These are phyloP conservation scores for Acleris laterana DNA, from an alignment of 2,888 invertebrate species.

Conservation along the genomic window DNA sequence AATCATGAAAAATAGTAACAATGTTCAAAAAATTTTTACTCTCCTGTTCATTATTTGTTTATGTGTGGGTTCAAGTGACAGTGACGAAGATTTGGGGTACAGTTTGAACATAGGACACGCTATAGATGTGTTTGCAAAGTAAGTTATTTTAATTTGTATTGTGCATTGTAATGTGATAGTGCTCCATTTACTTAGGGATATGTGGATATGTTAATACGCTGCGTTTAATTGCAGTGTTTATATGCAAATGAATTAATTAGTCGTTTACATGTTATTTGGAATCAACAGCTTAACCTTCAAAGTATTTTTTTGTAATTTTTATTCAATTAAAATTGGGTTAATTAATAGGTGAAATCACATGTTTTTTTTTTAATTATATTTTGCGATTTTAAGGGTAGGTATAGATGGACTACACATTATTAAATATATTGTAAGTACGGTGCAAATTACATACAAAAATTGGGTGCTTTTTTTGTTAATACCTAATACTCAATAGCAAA, in stretches of 20 bases:
- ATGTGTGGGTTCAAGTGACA: conserved; percentile 55
- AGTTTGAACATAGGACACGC: conserved; percentile 73
- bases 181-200: conserved; percentile 25
- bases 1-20: conserved; percentile 41
- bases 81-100: conserved; percentile 69
- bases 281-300: neutral
- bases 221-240: neutral
- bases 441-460: too few species aligned
- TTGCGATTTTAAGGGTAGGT: too few species aligned
- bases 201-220: conserved; percentile 14
- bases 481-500: too few species aligned
- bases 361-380: too few species aligned
- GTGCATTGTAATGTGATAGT: conserved; percentile 23
- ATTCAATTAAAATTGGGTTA: too few species aligned
- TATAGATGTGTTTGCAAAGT: conserved; percentile 79
- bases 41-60: conserved; percentile 53
- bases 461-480: too few species aligned
- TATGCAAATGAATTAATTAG: too few species aligned
- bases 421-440: too few species aligned
- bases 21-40: conserved; percentile 50
- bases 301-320: too few species aligned
- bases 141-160: conserved; percentile 47
- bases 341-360: too few species aligned
- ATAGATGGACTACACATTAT: too few species aligned
- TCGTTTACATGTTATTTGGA: neutral